Evolutionary conservation across 1,140 invertebrate genomes (phyloP), one percentile per base, ranked within the genome.

Genomic region (Zaprionus inermis): DNA sequence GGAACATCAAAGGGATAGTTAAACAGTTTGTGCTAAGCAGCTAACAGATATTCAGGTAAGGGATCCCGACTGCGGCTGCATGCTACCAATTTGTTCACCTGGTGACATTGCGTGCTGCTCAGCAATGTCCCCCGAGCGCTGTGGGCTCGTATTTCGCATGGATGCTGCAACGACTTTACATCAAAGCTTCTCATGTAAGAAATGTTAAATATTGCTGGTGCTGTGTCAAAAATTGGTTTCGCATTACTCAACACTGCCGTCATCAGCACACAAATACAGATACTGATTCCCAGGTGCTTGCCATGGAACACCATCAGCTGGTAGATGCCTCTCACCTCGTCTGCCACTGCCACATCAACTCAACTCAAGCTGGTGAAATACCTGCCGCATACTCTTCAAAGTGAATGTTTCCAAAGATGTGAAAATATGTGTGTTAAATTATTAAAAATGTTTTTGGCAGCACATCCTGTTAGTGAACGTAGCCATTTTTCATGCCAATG

Each of bases 361-460:
- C 7, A 56, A 55, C 7, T 11, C 55, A 49, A 34, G 30, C 38
- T 44, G 52, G 68, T 56, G 66, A 69, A 83, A 78, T 85, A 84
- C 74, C 73, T 85, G 80, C 41, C 54, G 66, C 74, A 76, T 76
- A 78, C 63, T 80, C 67, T 88, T 88, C 80, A 88, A 89, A 83
- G 80, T 78, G 68, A 88, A 88, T 82, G 64, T 72, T 78, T 70
- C 67, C 75, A 71, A 81, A 86, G 71, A 86, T 79, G 76, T 69
- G 79, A 73, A 79, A 81, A 82, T 82, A 77, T 86, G 82, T 81
- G 79, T 82, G 83, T 70, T 86, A 86, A 86, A 88, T 88, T 86
- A 86, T 86, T 86, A 82, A 88, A 86, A 86, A 86, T 86, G 76
- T 86, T 85, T 85, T 86, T 84, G 81, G 81, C 81, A 84, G 70